Base-by-base conservation (phyloP, 2,888 invertebrate species). In the Caenorhabditis zanzibari region DNA sequence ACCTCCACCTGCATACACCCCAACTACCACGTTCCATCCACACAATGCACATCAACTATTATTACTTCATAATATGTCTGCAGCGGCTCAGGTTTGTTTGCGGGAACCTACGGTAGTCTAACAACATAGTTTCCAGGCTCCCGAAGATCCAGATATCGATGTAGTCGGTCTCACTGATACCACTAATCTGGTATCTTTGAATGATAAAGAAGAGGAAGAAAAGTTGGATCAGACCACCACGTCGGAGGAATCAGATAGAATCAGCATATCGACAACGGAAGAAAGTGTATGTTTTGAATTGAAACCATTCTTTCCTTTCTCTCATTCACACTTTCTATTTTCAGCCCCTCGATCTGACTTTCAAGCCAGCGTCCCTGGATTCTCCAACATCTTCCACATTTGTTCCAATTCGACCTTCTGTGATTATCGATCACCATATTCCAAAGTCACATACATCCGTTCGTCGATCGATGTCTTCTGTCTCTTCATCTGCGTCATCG, bases 71-170 rank as follows among this genome's bases (percentile, higher is more conserved):
- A 83, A 83, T 69, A 83, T 83, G 82, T 52, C 58, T 2, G 72
- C 80, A 26, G 66, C 64, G 2, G 66, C 22, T 47, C 44, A 63
- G 63, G 68, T 68, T 14, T 32, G n/a, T 26, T 2, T 4, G 10
- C 0, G 14, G 28, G 14, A 1, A 10, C 7, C 6, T 24, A 41
- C 24, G 9, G 7, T 38, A 22, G 12, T 14, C 32, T 1, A 38
- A 58, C 9, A 0, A 9, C 19, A 26, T 41, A 28, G 5, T 32
- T 58, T 71, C 47, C 54, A 77, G 63, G 63, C 63, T 7, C 44
- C 59, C 2, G 80, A 75, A n/a, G 85, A 86, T 26, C 71, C 64
- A 6, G 86, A 86, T 63, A 79, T 86, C n/a, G 86, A 86, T 66
- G 86, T 86, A 6, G 86, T 86, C 19, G 84, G 86, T 14, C 47